phyloP scores from a whole-genome alignment of 2,888 invertebrate genomes.

The Erynnis tages region DNA sequence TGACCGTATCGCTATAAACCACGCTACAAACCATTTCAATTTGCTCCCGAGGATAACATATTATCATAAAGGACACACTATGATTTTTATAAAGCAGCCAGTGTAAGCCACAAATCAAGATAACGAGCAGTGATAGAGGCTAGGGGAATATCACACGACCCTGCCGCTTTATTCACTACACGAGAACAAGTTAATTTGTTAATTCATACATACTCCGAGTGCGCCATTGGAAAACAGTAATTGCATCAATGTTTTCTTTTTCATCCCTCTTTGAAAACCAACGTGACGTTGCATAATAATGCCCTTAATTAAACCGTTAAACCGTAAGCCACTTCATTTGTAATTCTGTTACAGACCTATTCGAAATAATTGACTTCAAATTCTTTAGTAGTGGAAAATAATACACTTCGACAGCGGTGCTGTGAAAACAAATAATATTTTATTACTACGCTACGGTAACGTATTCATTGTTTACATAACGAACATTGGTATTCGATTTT shows the following conservation, averaged over 20 bases:
- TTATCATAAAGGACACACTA: constrained; percentile 36
- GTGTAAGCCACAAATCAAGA: constrained; percentile 72
- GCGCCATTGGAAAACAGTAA: constrained; percentile 12
- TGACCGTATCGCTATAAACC: constrained; percentile 10
- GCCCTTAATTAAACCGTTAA: constrained; percentile 26
- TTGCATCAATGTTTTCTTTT: constrained; percentile 22
- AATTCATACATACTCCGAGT: constrained; percentile 4
- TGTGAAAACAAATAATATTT: constrained; percentile 4
- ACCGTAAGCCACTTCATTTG: constrained; percentile 17
- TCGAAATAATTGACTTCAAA: constrained; percentile 19
- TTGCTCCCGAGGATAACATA: constrained; percentile 24
- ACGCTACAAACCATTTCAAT: constrained; percentile 22
- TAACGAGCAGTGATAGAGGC: constrained; percentile 63
- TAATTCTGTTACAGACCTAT: constrained; percentile 14
- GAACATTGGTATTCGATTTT: constrained; percentile 13
- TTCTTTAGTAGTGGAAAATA: constrained; percentile 14
- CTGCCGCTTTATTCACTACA: constrained; percentile 6
- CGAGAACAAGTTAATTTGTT: constrained; percentile 19
- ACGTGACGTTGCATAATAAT: constrained; percentile 26
- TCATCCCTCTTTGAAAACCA: constrained; percentile 37
- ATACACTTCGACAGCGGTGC: neutral
- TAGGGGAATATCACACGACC: constrained; percentile 16
- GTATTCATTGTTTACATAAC: constrained; percentile 1
- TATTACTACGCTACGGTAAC: neutral
- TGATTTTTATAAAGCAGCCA: constrained; percentile 66